Conservation (phyloP, 1,140 invertebrate species). For the Lordiphosa collinella region DNA sequence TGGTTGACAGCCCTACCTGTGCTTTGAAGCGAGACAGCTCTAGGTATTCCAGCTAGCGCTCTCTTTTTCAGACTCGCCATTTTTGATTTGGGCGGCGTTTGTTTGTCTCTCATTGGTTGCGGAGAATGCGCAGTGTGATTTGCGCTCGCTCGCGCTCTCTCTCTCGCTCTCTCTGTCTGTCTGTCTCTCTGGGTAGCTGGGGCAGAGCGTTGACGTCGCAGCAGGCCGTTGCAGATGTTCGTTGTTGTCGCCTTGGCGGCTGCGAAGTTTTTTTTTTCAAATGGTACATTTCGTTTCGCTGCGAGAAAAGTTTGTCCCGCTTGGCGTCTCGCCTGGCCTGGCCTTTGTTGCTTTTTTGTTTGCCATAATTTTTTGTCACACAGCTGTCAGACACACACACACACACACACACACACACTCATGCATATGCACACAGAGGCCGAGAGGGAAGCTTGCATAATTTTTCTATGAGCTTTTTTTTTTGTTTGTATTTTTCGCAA, state of each 20-base stretch:
- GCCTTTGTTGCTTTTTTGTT: slow-evolving; percentile 57
- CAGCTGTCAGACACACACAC: slow-evolving; percentile 63
- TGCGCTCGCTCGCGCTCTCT: neutral
- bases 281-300: slow-evolving; percentile 26
- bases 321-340: slow-evolving; percentile 45
- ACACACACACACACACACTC: slow-evolving; percentile 28
- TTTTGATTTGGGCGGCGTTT: slow-evolving; percentile 77
- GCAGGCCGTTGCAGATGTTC: slow-evolving; percentile 59
- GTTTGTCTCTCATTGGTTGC: slow-evolving; percentile 64
- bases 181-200: slow-evolving; percentile 6
- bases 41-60: slow-evolving; percentile 21
- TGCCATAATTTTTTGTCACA: slow-evolving; percentile 74
- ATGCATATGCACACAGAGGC: slow-evolving; percentile 5
- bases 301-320: slow-evolving; percentile 53
- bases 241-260: slow-evolving; percentile 55
- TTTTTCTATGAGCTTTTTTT: slow-evolving; percentile 37
- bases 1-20: neutral
- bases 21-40: slow-evolving; percentile 30
- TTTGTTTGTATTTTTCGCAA: slow-evolving; percentile 33
- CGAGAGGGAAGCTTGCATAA: slow-evolving; percentile 58
- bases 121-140: slow-evolving; percentile 49
- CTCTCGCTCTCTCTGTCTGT: slow-evolving; percentile 11
- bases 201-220: neutral
- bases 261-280: slow-evolving; percentile 35
- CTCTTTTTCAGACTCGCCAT: slow-evolving; percentile 67